Percentiles rank a stretch among this genome's conserved stretches.
Evolutionary conservation across 2,113 vertebrate genomes (phyloP).

Genomic region (Tautogolabrus adspersus): DNA sequence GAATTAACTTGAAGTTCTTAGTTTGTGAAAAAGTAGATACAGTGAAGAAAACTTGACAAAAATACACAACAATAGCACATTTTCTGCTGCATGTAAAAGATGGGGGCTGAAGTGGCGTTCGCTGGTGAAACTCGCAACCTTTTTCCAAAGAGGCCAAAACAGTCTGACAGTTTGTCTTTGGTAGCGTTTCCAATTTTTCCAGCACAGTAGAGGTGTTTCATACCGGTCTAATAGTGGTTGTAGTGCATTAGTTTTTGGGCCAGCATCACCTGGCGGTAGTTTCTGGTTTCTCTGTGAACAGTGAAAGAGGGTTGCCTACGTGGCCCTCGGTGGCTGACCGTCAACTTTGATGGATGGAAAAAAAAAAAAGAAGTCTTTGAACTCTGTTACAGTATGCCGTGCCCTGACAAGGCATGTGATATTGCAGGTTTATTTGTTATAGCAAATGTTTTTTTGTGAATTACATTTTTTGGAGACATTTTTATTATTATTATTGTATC

Average conservation of each 20-base stretch:
- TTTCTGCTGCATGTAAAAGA: conserved; percentile 59
- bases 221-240: conserved; percentile 85
- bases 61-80: conserved; percentile 38
- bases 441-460: conserved; percentile 85
- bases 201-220: conserved; percentile 85
- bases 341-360: conserved; percentile 77
- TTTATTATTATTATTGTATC: conserved; percentile 86
- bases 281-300: conserved; percentile 83
- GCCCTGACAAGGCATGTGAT: conserved; percentile 77
- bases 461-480: conserved; percentile 83
- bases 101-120: conserved; percentile 65
- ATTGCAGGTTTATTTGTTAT: conserved; percentile 86
- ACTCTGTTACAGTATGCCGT: conserved; percentile 81
- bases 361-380: conserved; percentile 65
- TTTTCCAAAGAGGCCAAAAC: conserved; percentile 76
- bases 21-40: conserved; percentile 31
- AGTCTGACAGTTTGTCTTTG: conserved; percentile 84
- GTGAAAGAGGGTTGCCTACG: conserved; percentile 76
- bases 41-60: conserved; percentile 30
- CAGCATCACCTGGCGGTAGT: conserved; percentile 79
- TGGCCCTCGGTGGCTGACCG: conserved; percentile 74
- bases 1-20: conserved; percentile 39
- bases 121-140: conserved; percentile 63
- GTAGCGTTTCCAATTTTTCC: conserved; percentile 85
- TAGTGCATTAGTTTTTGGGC: conserved; percentile 86